A percentile compares a stretch with the other conserved stretches of the same genome.
These are phyloP conservation scores for Galeopterus variegatus DNA, from an alignment of 2,113 vertebrate species.

Conservation along the genomic window DNA sequence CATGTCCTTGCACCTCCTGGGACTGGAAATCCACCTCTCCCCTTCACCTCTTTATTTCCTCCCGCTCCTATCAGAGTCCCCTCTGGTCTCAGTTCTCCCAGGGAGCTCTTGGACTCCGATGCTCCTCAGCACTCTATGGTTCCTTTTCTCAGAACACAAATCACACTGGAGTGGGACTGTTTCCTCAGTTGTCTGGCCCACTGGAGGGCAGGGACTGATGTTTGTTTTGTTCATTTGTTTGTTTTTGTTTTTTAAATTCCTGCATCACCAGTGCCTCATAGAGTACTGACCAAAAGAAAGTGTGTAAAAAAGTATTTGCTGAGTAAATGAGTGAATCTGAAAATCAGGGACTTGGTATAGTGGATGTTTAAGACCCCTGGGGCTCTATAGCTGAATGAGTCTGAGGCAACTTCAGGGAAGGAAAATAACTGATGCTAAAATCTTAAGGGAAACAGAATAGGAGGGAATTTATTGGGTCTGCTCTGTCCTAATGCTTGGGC, in stretches of 20 bases:
- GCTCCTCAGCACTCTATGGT: too few species aligned
- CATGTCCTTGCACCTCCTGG: background rate
- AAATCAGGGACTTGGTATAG: background rate
- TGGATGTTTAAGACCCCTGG: background rate
- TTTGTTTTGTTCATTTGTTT: background rate
- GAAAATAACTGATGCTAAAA: background rate
- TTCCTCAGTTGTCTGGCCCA: background rate
- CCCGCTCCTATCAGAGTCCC: background rate
- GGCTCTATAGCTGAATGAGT: background rate
- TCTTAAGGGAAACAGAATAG: background rate
- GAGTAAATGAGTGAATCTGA: background rate
- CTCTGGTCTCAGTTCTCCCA: background rate
- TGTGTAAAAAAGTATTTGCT: background rate
- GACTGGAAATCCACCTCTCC: background rate
- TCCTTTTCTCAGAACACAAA: background rate
- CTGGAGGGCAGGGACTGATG: background rate
- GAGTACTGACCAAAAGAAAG: background rate
- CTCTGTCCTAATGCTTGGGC: background rate
- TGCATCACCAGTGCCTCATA: background rate
- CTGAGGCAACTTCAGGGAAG: background rate
- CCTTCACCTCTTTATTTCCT: background rate
- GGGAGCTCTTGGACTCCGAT: too few species aligned
- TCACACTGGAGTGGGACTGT: background rate
- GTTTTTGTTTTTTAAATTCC: background rate
- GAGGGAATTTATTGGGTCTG: background rate